Percentiles rank a stretch among this genome's conserved stretches.
These are phyloP conservation scores for Lithophane semibrunnea DNA, from an alignment of 2,888 invertebrate genomes.

Conservation along the genomic window DNA sequence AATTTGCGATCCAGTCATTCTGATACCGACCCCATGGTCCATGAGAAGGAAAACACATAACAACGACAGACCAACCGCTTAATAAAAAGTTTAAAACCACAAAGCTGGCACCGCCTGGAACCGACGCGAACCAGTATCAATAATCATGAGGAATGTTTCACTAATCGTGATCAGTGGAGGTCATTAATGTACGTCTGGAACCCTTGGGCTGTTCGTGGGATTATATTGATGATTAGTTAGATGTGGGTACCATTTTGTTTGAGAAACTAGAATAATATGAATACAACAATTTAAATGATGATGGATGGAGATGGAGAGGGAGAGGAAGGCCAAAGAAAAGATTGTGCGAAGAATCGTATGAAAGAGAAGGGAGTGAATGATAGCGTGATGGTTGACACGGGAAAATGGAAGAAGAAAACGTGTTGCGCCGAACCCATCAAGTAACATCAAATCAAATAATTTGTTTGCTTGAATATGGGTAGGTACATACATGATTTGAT, in stretches of 20 bases:
- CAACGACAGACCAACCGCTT: slow-evolving; percentile 20
- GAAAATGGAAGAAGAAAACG: too few relatives aligned
- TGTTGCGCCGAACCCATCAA: background rate
- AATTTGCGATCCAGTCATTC: too few relatives aligned
- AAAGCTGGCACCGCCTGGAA: slow-evolving; percentile 27
- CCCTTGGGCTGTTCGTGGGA: slow-evolving; percentile 53
- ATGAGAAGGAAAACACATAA: background rate
- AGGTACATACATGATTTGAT: too few relatives aligned
- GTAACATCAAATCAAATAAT: background rate
- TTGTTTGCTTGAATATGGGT: too few relatives aligned
- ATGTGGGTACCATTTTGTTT: slow-evolving; percentile 10
- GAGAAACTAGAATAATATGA: background rate
- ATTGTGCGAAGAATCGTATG: background rate
- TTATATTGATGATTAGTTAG: slow-evolving; percentile 45
- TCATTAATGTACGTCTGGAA: slow-evolving; percentile 52
- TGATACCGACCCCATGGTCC: too few relatives aligned
- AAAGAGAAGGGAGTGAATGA: too few relatives aligned
- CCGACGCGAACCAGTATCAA: slow-evolving; percentile 52
- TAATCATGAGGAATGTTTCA: slow-evolving; percentile 59
- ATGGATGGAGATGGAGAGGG: background rate
- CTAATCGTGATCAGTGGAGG: slow-evolving; percentile 45
- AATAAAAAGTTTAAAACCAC: slow-evolving; percentile 50
- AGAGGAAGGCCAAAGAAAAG: background rate
- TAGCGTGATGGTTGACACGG: background rate
- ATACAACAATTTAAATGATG: background rate